Conservation (phyloP, 2,113 vertebrate species). For the Sphyrna mokarran region DNA sequence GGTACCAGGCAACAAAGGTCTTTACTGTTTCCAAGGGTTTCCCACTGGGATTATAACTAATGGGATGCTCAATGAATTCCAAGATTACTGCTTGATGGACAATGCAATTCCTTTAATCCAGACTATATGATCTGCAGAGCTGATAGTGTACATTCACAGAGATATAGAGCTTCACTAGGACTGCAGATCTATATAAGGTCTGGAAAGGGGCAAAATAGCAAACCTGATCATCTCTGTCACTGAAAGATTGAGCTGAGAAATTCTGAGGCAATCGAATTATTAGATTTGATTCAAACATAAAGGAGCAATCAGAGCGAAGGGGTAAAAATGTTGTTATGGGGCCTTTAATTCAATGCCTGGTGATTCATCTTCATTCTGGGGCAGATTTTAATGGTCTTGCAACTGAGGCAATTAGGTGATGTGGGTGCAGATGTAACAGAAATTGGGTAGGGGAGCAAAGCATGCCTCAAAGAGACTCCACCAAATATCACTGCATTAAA, state of each 20-base stretch:
- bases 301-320: not conserved
- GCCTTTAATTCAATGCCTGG: not conserved
- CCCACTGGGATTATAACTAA: not conserved
- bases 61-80: not conserved
- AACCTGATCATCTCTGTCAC: not conserved
- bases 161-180: too few species aligned
- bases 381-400: not conserved
- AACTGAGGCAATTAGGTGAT: too few species aligned
- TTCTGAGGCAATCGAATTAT: not conserved
- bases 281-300: not conserved
- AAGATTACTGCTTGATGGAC: not conserved
- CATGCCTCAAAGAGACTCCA: not conserved
- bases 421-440: too few species aligned
- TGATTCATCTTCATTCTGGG: not conserved
- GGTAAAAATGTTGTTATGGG: not conserved
- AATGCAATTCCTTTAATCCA: not conserved
- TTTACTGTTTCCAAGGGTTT: not conserved
- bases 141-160: too few species aligned
- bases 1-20: not conserved
- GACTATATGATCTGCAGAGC: too few species aligned
- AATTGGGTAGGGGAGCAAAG: not conserved
- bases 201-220: not conserved
- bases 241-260: not conserved
- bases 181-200: not conserved
- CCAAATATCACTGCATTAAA: not conserved